phyloP scores from a whole-genome alignment of 2,113 vertebrate species.

The Oreocharis arfaki region DNA sequence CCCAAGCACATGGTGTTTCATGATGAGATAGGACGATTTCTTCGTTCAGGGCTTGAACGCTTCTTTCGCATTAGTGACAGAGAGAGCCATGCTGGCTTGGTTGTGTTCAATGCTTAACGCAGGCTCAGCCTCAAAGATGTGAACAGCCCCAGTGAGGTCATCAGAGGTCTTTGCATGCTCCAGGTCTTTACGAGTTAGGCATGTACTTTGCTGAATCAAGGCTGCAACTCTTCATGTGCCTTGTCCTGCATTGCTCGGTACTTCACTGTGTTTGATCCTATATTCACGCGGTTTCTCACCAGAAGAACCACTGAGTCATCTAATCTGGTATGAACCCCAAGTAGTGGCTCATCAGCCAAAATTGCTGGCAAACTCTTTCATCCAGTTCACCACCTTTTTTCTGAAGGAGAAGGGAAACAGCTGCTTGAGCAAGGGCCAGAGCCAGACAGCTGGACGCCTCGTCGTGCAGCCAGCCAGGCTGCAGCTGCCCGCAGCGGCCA shows the following conservation, averaged over 20 bases:
- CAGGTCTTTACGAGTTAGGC: neutral
- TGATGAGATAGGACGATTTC: neutral
- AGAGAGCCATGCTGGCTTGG: neutral
- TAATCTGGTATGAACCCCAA: slow-evolving; percentile 36
- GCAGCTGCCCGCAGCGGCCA: neutral
- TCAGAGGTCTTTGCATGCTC: neutral
- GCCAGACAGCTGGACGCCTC: slow-evolving; percentile 55
- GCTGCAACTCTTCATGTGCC: neutral
- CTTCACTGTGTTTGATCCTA: neutral
- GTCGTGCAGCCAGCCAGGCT: neutral
- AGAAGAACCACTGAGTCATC: slow-evolving; percentile 51
- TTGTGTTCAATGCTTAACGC: neutral
- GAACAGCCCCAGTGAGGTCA: neutral
- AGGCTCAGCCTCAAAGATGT: neutral
- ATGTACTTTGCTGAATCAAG: slow-evolving; percentile 25
- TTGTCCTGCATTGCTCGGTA: neutral
- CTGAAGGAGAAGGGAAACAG: slow-evolving; percentile 50
- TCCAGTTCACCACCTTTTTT: slow-evolving; percentile 59
- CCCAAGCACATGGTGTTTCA: neutral
- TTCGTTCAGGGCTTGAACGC: neutral
- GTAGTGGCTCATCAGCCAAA: slow-evolving; percentile 21
- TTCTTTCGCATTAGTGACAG: neutral
- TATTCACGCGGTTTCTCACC: neutral
- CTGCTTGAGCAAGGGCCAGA: slow-evolving; percentile 27
- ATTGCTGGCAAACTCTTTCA: slow-evolving; percentile 24